These are phyloP conservation scores for Drosophila koepferae DNA, from an alignment of 2,888 invertebrate species.

Conservation along the genomic window DNA sequence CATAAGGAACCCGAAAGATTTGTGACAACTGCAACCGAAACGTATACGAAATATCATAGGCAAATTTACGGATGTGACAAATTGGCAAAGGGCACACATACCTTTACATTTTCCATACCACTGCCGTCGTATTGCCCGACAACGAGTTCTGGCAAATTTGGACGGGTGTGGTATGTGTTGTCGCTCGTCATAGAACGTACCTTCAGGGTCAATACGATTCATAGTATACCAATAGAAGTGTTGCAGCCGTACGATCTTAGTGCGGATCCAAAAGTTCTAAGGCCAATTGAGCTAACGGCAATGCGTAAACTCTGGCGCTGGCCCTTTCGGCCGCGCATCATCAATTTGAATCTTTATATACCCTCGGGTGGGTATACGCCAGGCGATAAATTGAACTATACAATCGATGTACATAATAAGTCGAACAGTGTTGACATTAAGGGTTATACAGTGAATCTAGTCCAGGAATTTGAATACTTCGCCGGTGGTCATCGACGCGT, in stretches of 20 bases:
- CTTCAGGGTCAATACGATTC: background rate
- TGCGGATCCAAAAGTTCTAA: fast-evolving
- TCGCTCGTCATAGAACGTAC: background rate
- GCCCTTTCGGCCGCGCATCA: background rate
- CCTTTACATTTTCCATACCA: background rate
- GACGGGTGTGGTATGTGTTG: background rate
- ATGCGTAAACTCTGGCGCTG: background rate
- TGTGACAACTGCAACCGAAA: background rate
- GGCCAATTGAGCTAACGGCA: background rate
- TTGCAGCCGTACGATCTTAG: background rate
- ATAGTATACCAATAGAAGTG: background rate
- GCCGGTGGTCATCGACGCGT: background rate
- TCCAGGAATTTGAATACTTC: background rate
- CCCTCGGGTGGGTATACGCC: background rate
- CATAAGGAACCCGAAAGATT: background rate
- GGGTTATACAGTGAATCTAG: background rate
- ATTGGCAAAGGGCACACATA: background rate
- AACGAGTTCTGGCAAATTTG: background rate
- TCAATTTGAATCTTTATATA: background rate
- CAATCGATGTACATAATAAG: background rate
- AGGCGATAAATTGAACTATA: background rate
- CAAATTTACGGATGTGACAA: background rate
- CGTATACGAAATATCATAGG: background rate
- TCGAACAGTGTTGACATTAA: background rate
- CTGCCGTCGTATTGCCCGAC: background rate